Base-by-base conservation (phyloP, 1,140 invertebrate species). In the Drosophila navojoa region DNA sequence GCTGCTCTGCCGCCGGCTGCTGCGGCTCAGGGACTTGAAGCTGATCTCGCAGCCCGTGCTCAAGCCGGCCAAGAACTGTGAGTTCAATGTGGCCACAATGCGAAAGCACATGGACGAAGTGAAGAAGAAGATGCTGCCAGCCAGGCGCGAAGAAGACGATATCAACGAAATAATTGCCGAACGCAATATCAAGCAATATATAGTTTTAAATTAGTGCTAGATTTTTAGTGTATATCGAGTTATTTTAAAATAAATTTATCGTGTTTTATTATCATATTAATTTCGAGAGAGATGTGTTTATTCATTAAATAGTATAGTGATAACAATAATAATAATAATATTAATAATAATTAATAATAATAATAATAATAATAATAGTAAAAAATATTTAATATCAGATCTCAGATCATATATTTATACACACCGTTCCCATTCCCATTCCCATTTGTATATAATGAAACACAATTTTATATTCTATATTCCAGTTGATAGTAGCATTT, bases 1-100 rank as follows among this genome's bases (percentile, higher is more conserved):
- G 42, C 22, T 61, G 13, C 57, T 73, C n/a, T 61, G 71, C 40
- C 49, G 49, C 1, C 63, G 22, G 0, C 50, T 73, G 0, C 9
- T 73, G 25, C 49, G 49, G 4, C 64, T 9, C 15, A 32, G 42
- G 0, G 50, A 55, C 25, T 5, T 68, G 1, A 32, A 16, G 10
- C 57, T 73, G 9, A 60, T 73, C 40, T 38, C 63, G 1, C 42
- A 55, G 25, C 71, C 71, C n/a, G 15, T 7, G 1, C 27, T 68
- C 1, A 4, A 10, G 32, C 55, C 71, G 1, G 15, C 15, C 11
- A 1, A 2, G 3, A 6, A 22, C 3, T 68, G 29, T 3, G 7
- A 1, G 2, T 38, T 6, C 10, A n/a, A 61, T 47, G 13, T 4
- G 15, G 10, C 11, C 0, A 10, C 27, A 11, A 55, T 68, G 71